Conservation (phyloP, 2,797 vertebrate genomes). For the Brotogeris chrysoptera region DNA sequence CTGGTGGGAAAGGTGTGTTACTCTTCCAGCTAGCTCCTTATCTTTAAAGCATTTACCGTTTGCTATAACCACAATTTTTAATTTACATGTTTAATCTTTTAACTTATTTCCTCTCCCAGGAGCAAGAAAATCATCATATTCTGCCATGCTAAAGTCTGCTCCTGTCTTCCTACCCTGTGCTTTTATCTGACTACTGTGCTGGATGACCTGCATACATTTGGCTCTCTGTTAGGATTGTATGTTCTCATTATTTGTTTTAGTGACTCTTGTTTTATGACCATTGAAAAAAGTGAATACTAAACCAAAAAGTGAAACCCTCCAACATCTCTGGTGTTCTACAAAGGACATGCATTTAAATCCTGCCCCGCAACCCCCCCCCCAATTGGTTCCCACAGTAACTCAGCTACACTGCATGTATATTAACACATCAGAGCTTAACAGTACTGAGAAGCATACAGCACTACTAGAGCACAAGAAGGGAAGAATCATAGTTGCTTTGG, state of each 20-base stretch:
- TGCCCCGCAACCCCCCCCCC: neutral
- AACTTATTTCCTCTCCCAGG: neutral
- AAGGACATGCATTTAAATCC: neutral
- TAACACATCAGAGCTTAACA: neutral
- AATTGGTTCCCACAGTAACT: conserved; percentile 9
- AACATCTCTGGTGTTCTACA: neutral
- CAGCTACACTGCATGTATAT: neutral
- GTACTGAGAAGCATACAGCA: neutral
- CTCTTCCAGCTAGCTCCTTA: neutral
- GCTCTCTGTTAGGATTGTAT: neutral
- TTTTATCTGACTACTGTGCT: neutral
- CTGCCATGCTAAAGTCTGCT: neutral
- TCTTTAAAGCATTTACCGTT: neutral
- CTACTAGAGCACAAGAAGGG: neutral
- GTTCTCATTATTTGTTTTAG: neutral
- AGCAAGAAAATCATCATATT: neutral
- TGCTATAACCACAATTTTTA: neutral
- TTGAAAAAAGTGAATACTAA: neutral
- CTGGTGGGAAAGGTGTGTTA: fast-evolving
- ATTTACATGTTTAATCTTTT: neutral
- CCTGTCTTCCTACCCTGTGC: neutral
- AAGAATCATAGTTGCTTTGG: conserved; percentile 44
- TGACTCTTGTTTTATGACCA: neutral
- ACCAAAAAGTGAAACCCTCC: neutral
- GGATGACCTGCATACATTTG: neutral